These are phyloP conservation scores for Eristalis intricaria DNA, from an alignment of 2,888 invertebrate species.

Conservation along the genomic window DNA sequence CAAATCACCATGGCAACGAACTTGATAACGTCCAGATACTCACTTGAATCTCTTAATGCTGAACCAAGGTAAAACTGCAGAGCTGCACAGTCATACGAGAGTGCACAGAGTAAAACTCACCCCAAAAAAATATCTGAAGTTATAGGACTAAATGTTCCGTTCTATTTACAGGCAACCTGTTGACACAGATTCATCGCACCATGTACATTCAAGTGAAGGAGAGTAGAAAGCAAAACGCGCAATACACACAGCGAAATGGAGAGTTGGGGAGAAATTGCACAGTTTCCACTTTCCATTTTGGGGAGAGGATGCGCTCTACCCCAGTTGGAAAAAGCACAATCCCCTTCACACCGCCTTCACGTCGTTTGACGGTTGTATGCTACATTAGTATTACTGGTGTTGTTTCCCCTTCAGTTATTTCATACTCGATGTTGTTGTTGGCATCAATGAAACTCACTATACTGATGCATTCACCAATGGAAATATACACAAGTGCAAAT, in stretches of 20 bases:
- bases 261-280: slow-evolving; percentile 49
- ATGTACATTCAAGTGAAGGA: slow-evolving; percentile 32
- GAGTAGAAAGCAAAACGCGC: background rate
- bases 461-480: slow-evolving; percentile 41
- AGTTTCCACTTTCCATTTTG: slow-evolving; percentile 45
- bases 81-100: slow-evolving; percentile 43
- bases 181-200: slow-evolving; percentile 65
- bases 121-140: slow-evolving; percentile 52
- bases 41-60: slow-evolving; percentile 23
- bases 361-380: slow-evolving; percentile 2
- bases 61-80: slow-evolving; percentile 28
- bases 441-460: slow-evolving; percentile 47
- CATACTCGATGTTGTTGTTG: slow-evolving; percentile 12
- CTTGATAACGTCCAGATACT: slow-evolving; percentile 52
- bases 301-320: slow-evolving; percentile 27
- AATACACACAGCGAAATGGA: slow-evolving; percentile 10
- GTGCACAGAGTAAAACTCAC: slow-evolving; percentile 48
- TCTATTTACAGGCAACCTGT: slow-evolving; percentile 72
- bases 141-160: slow-evolving; percentile 67
- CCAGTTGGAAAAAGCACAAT: slow-evolving; percentile 61
- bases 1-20: slow-evolving; percentile 47
- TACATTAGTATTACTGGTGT: slow-evolving; percentile 19
- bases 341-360: slow-evolving; percentile 21
- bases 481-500: slow-evolving; percentile 5
- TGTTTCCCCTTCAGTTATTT: slow-evolving; percentile 49